Evolutionary conservation across 1,140 invertebrate species (phyloP).

Genomic region (Drosophila setifemur): DNA sequence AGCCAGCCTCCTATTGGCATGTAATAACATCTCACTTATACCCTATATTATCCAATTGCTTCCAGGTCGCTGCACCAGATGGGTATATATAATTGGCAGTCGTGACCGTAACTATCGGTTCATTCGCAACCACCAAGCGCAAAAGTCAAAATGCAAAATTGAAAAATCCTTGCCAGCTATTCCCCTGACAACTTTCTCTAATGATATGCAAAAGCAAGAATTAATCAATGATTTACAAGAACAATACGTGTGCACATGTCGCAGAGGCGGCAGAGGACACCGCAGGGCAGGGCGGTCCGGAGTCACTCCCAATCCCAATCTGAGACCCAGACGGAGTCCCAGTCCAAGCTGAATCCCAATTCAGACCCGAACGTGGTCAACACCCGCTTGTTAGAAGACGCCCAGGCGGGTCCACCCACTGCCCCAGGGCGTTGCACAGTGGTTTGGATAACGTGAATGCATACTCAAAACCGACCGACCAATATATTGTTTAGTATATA

Average conservation of each 20-base stretch:
- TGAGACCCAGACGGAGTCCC: slow-evolving; percentile 6
- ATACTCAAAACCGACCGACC: no score
- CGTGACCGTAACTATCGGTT: slow-evolving; percentile 32
- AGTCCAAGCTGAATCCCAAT: slow-evolving; percentile 11
- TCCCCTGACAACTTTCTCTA: slow-evolving; percentile 57
- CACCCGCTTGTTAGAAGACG: slow-evolving; percentile 64
- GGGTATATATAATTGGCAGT: slow-evolving; percentile 32
- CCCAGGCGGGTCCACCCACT: slow-evolving; percentile 39
- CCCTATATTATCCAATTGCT: slow-evolving; percentile 2
- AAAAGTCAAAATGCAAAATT: slow-evolving; percentile 38
- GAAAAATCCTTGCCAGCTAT: slow-evolving; percentile 26
- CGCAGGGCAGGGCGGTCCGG: slow-evolving; percentile 27
- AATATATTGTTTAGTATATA: background rate
- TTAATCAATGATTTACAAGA: slow-evolving; percentile 80
- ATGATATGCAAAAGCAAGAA: slow-evolving; percentile 75
- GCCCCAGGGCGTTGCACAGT: slow-evolving; percentile 45
- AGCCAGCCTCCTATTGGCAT: no score
- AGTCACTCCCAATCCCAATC: slow-evolving; percentile 9
- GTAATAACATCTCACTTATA: no score
- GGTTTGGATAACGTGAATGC: background rate
- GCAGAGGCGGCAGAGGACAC: slow-evolving; percentile 30
- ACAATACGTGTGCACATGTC: slow-evolving; percentile 78
- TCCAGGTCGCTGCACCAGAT: slow-evolving; percentile 17
- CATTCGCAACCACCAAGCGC: slow-evolving; percentile 6
- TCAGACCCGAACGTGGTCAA: slow-evolving; percentile 28